Evolutionary conservation across 2,797 vertebrate species (phyloP), one percentile per base, ranked within the genome.

Genomic region (Crenuchus spilurus): DNA sequence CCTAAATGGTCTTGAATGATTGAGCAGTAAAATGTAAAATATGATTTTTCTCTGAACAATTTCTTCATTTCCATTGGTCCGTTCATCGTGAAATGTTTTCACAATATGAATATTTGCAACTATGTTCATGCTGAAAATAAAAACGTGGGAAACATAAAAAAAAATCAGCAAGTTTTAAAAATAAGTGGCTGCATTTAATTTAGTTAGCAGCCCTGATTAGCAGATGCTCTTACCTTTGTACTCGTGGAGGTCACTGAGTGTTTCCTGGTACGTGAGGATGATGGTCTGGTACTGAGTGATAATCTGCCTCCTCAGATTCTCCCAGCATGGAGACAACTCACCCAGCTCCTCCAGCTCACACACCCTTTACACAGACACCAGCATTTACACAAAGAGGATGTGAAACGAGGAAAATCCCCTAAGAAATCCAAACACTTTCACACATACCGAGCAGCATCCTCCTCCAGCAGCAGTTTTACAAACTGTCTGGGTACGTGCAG

Each of bases 261-360:
- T 99, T 86, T 99, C 97, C 90, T 99, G 98, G 80, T 99, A 99
- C 7, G 96, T 98, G 84, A 99, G 95, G 86, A 99, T 99, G 89
- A 99, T 94, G 16, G 96, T 99, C 91, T 99, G 97, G 86, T 99
- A 99, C 81, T 99, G 98, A 55, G 96, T 96, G 84, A 99, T 97
- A 80, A 99, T 99, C 87, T 98, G 96, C 76, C 96, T 94, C 72
- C 98, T 92, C 74, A 99, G 95, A 88, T 96, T 96, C 90, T 99
- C 98, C 98, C 98, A 98, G 57, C 95, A 98, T 3, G 97, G 94
- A 52, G 98, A 99, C 70, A 99, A 86, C 65, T 99, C 98, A 2
- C 97, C 98, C 79, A 99, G 30, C 75, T 99, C 98, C 84, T 99
- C 98, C 82, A 99, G 92, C 82, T 98, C 97, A 89, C 97, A 99